Conservation (phyloP, 2,113 vertebrate genomes). For the Sebastes schlegelii region DNA sequence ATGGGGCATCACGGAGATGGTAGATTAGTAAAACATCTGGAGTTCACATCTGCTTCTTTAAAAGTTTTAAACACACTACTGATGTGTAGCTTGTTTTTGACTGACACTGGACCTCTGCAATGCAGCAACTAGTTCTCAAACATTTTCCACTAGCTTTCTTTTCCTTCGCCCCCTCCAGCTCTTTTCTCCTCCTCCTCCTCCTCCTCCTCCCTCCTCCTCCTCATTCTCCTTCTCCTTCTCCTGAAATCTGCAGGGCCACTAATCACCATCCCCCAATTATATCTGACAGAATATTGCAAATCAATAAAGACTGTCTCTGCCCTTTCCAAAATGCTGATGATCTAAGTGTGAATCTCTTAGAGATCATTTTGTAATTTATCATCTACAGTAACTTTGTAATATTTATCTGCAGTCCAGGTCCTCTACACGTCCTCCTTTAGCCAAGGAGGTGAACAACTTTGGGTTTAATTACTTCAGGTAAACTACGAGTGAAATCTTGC, state of each 20-base stretch:
- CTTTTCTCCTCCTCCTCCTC: neutral
- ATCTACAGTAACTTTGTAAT: constrained; percentile 15
- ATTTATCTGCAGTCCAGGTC: constrained; percentile 25
- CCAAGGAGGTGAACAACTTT: neutral
- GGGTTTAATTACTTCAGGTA: neutral
- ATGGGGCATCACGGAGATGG: neutral
- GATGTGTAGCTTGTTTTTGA: constrained; percentile 10
- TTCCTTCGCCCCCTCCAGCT: neutral
- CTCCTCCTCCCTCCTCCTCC: neutral
- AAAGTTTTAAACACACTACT: neutral
- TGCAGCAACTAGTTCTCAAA: constrained; percentile 15
- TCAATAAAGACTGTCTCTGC: constrained; percentile 39
- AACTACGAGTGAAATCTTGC: neutral
- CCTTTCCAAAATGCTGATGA: constrained; percentile 33
- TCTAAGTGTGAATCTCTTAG: constrained; percentile 21
- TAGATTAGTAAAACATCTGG: constrained; percentile 13
- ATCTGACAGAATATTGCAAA: constrained; percentile 47
- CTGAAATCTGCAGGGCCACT: constrained; percentile 40
- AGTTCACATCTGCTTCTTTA: neutral
- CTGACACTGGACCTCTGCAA: constrained; percentile 8
- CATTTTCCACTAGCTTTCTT: constrained; percentile 3
- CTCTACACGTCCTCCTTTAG: neutral
- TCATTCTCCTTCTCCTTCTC: neutral
- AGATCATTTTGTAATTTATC: constrained; percentile 28
- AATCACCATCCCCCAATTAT: constrained; percentile 27